phyloP scores from a whole-genome alignment of 2,797 vertebrate genomes.

The Tragelaphus oryx region DNA sequence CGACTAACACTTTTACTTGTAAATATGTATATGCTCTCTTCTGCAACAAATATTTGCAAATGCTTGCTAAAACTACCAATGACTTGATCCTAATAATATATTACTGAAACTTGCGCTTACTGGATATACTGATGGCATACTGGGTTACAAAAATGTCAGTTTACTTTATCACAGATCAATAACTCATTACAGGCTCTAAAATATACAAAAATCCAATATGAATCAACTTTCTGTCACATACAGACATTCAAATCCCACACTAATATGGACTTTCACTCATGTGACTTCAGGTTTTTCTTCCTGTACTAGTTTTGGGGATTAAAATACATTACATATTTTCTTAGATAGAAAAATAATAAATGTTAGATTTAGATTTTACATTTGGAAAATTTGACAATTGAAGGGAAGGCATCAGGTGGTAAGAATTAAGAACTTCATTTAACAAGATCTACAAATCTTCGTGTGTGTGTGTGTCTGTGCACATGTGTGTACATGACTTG shows the following conservation, averaged over 20 bases:
- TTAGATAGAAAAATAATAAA: slow-evolving; percentile 25
- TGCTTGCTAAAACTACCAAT: slow-evolving; percentile 35
- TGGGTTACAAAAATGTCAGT: slow-evolving; percentile 76
- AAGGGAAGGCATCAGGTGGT: neutral
- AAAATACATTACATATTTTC: slow-evolving; percentile 35
- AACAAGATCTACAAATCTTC: neutral
- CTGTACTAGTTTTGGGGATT: neutral
- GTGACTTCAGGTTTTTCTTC: slow-evolving; percentile 12
- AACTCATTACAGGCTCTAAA: slow-evolving; percentile 76
- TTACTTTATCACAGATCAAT: slow-evolving; percentile 79
- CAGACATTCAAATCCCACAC: slow-evolving; percentile 54
- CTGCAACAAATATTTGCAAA: neutral
- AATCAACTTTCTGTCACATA: slow-evolving; percentile 65
- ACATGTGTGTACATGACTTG: rapidly evolving
- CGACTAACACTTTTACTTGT: neutral
- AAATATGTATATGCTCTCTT: neutral
- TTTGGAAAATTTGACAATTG: neutral
- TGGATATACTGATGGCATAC: slow-evolving; percentile 66
- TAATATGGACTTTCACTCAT: slow-evolving; percentile 10
- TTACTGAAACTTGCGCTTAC: slow-evolving; percentile 56
- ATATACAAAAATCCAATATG: slow-evolving; percentile 72
- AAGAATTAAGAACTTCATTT: neutral
- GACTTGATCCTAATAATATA: slow-evolving; percentile 38
- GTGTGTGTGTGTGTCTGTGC: neutral
- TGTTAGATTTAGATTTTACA: neutral